Percentiles rank a stretch among this genome's conserved stretches.
These are phyloP conservation scores for Parnassius orleans DNA, from an alignment of 2,888 invertebrate genomes.

Conservation along the genomic window DNA sequence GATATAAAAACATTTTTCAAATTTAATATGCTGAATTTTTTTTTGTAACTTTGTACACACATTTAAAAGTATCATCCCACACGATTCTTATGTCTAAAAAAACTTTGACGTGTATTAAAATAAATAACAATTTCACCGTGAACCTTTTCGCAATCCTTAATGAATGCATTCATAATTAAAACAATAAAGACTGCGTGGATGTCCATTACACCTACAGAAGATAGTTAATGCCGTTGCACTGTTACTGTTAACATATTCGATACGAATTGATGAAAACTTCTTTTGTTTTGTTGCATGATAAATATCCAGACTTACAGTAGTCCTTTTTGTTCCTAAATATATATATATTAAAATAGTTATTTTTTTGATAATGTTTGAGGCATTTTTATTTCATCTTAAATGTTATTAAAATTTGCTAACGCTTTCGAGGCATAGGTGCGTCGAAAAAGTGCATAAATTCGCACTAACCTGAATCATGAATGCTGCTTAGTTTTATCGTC, in stretches of 20 bases:
- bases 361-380: too few relatives aligned
- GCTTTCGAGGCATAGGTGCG: background rate
- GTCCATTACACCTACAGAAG: background rate
- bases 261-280: background rate
- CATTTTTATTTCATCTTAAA: too few relatives aligned
- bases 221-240: background rate
- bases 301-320: too few relatives aligned
- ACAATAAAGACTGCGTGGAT: background rate
- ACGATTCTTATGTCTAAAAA: too few relatives aligned
- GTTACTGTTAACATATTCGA: background rate
- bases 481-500: constrained; percentile 53
- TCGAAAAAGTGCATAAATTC: background rate
- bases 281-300: background rate
- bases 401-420: too few relatives aligned
- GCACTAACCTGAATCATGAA: constrained; percentile 79
- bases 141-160: background rate
- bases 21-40: too few relatives aligned
- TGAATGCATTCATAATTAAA: background rate
- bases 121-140: background rate
- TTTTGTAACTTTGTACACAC: too few relatives aligned
- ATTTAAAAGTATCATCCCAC: too few relatives aligned
- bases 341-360: too few relatives aligned
- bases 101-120: background rate
- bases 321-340: too few relatives aligned
- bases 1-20: too few relatives aligned